Percentiles rank a stretch among this genome's conserved stretches.
These are phyloP conservation scores for Sericinus montela DNA, from an alignment of 2,888 invertebrate species.

Conservation along the genomic window DNA sequence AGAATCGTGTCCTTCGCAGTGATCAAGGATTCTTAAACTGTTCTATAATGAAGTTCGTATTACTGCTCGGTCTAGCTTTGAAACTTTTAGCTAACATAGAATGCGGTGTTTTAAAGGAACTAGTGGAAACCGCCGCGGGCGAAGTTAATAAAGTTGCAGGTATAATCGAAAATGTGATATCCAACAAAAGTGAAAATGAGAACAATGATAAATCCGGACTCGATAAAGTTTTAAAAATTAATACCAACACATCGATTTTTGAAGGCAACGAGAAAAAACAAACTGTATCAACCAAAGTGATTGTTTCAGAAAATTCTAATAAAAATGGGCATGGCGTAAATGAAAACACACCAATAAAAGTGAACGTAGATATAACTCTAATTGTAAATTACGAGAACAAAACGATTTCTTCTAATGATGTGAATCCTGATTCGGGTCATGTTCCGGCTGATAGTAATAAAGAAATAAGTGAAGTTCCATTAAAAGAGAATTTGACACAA, in stretches of 20 bases:
- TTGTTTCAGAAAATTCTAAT: background rate
- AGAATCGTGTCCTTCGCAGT: background rate
- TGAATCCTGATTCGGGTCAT: background rate
- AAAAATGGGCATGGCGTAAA: background rate
- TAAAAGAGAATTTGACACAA: background rate
- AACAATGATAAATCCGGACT: background rate
- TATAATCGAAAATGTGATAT: background rate
- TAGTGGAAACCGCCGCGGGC: constrained; percentile 4
- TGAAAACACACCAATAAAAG: constrained; percentile 4
- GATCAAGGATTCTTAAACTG: background rate
- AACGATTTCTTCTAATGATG: background rate
- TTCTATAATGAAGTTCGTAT: background rate
- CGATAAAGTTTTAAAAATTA: background rate
- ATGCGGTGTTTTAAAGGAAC: constrained; percentile 13
- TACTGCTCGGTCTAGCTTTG: background rate
- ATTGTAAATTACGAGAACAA: constrained; percentile 5
- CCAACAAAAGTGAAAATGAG: background rate
- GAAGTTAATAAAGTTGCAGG: background rate
- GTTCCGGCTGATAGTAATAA: background rate
- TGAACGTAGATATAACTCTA: constrained; percentile 9
- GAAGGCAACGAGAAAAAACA: background rate
- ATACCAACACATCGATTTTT: background rate
- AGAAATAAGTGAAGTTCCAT: background rate
- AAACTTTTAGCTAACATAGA: constrained; percentile 8
- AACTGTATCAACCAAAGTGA: background rate